These are phyloP conservation scores for Guaruba guarouba DNA, from an alignment of 2,113 vertebrate species.

Conservation along the genomic window DNA sequence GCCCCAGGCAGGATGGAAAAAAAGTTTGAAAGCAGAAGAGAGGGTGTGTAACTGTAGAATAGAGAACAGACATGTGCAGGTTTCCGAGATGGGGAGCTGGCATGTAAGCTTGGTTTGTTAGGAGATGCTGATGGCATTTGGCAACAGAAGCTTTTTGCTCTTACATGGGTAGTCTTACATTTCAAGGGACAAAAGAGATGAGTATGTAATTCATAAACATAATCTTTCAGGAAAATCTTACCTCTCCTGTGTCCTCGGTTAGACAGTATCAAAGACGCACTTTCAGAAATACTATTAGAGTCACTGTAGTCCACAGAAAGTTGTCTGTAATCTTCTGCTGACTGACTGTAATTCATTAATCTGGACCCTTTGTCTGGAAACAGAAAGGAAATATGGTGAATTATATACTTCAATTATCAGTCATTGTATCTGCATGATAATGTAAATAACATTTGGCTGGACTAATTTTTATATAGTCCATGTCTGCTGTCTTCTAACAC, in stretches of 20 bases:
- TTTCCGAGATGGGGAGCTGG: background rate
- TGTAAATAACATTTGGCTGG: background rate
- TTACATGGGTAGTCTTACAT: background rate
- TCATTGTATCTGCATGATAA: background rate
- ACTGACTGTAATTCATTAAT: conserved; percentile 58
- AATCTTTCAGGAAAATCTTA: background rate
- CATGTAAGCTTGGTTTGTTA: background rate
- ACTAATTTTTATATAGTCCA: background rate
- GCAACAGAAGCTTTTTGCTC: background rate
- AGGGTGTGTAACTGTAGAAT: background rate
- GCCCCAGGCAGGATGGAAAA: background rate
- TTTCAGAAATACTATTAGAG: conserved; percentile 63
- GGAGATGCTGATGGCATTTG: background rate
- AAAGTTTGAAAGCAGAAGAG: background rate
- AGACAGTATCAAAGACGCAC: conserved; percentile 39
- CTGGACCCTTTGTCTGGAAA: conserved; percentile 41
- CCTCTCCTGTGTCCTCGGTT: conserved; percentile 37
- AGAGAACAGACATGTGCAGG: background rate
- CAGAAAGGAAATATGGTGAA: background rate
- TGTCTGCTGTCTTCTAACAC: background rate
- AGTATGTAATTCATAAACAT: background rate
- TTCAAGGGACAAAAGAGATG: background rate
- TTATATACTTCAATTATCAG: background rate
- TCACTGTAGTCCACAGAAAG: conserved; percentile 51
- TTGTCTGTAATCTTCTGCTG: conserved; percentile 61